These are phyloP conservation scores for Drosophila fungiperda DNA, from an alignment of 2,888 invertebrate species.

Conservation along the genomic window DNA sequence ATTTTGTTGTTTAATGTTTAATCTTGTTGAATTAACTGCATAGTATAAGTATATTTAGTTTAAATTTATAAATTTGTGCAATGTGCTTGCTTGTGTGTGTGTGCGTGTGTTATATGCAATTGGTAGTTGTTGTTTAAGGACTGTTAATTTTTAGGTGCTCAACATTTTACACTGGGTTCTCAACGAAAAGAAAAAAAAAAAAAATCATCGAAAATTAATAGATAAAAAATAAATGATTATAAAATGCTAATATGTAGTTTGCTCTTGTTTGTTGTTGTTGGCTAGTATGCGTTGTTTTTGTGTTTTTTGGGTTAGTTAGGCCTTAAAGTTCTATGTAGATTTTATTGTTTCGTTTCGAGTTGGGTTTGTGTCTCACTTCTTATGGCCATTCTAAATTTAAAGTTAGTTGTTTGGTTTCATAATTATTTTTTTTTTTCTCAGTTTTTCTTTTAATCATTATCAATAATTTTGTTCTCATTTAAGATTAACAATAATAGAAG, in stretches of 20 bases:
- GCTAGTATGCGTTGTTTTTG: constrained; percentile 72
- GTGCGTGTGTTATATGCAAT: constrained; percentile 25
- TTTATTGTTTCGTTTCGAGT: constrained; percentile 72
- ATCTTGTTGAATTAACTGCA: constrained; percentile 50
- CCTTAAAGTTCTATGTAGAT: constrained; percentile 49
- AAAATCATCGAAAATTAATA: constrained; percentile 21
- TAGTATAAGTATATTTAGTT: constrained; percentile 58
- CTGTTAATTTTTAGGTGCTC: constrained; percentile 47
- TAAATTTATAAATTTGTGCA: constrained; percentile 50
- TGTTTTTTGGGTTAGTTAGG: constrained; percentile 55
- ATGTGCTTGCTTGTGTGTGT: constrained; percentile 30
- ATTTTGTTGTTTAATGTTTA: constrained; percentile 31
- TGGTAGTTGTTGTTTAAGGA: constrained; percentile 16
- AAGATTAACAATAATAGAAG: constrained; percentile 29
- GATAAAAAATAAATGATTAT: constrained; percentile 37
- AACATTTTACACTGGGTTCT: constrained; percentile 69
- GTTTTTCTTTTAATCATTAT: constrained; percentile 21
- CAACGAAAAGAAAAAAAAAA: constrained; percentile 28
- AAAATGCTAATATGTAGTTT: constrained; percentile 57
- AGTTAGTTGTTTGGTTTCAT: constrained; percentile 45
- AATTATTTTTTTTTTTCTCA: constrained; percentile 13
- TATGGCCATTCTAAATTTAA: constrained; percentile 68
- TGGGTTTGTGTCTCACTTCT: constrained; percentile 57
- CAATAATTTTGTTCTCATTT: constrained; percentile 20
- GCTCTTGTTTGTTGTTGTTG: constrained; percentile 50